phyloP scores from a whole-genome alignment of 2,888 invertebrate genomes.

The Drosophila peninsularis region DNA sequence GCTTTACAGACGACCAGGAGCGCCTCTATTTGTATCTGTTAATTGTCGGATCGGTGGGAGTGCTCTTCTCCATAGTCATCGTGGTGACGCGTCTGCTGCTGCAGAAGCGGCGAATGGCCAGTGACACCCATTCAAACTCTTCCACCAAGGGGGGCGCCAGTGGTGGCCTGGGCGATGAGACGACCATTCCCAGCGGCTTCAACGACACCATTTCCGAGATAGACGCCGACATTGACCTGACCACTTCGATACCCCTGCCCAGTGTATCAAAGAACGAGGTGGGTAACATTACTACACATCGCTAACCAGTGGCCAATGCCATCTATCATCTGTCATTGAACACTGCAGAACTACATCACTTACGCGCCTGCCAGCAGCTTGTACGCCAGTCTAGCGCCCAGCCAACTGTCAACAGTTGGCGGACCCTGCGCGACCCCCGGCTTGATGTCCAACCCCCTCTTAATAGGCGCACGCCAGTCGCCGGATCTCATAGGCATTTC shows the following conservation, averaged over 20 bases:
- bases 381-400: conserved; percentile 80
- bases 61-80: conserved; percentile 89
- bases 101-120: conserved; percentile 88
- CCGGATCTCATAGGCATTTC: conserved; percentile 83
- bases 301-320: conserved; percentile 17
- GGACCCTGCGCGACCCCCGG: conserved; percentile 34
- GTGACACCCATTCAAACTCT: conserved; percentile 83
- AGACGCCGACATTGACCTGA: conserved; percentile 90
- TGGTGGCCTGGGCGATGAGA: conserved; percentile 85
- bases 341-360: conserved; percentile 82
- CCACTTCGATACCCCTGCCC: conserved; percentile 86
- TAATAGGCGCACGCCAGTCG: conserved; percentile 80
- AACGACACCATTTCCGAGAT: conserved; percentile 93
- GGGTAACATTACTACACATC: conserved; percentile 47
- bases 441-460: conserved; percentile 62
- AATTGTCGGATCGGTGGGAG: conserved; percentile 89
- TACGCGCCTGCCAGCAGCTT: conserved; percentile 82
- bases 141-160: conserved; percentile 85
- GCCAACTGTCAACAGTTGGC: conserved; percentile 64
- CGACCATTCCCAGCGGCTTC: conserved; percentile 92
- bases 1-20: conserved; percentile 82
- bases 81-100: conserved; percentile 89
- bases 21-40: conserved; percentile 93
- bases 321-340: conserved; percentile 19
- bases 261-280: conserved; percentile 85